Conservation (phyloP, 1,140 invertebrate species). For the Drosophila sulfurigaster region DNA sequence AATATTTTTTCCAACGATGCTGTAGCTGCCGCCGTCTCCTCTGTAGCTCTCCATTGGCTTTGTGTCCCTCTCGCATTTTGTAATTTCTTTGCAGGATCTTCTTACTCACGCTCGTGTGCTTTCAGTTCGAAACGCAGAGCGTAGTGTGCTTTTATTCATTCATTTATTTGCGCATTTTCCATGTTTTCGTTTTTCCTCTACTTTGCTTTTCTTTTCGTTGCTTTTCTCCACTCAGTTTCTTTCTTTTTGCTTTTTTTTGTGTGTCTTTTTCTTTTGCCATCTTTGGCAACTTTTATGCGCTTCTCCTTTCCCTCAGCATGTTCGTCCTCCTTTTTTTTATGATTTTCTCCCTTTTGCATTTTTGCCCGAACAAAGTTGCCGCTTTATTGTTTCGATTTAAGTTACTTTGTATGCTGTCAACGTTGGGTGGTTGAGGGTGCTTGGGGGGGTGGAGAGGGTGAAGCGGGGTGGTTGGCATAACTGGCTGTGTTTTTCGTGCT, state of each 20-base stretch:
- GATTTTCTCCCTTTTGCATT: slow-evolving; percentile 64
- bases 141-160: slow-evolving; percentile 76
- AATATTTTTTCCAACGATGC: slow-evolving; percentile 66
- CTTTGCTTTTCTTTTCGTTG: slow-evolving; percentile 30
- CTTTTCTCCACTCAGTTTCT: slow-evolving; percentile 1
- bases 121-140: background rate
- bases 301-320: slow-evolving; percentile 1
- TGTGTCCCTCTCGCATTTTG: slow-evolving; percentile 61
- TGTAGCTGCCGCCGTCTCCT: slow-evolving; percentile 8
- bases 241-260: slow-evolving; percentile 37
- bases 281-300: slow-evolving; percentile 57
- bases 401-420: slow-evolving; percentile 84
- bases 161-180: slow-evolving; percentile 78
- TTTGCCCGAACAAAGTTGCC: slow-evolving; percentile 77
- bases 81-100: slow-evolving; percentile 74
- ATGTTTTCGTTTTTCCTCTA: slow-evolving; percentile 34
- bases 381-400: slow-evolving; percentile 84
- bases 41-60: slow-evolving; percentile 9
- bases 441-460: slow-evolving; percentile 12
- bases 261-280: slow-evolving; percentile 14
- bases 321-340: slow-evolving; percentile 50
- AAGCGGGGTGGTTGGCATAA: background rate
- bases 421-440: slow-evolving; percentile 47
- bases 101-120: slow-evolving; percentile 23
- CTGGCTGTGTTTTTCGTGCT: background rate